These are phyloP conservation scores for Hofmannophila pseudospretella DNA, from an alignment of 2,888 invertebrate genomes.

Conservation along the genomic window DNA sequence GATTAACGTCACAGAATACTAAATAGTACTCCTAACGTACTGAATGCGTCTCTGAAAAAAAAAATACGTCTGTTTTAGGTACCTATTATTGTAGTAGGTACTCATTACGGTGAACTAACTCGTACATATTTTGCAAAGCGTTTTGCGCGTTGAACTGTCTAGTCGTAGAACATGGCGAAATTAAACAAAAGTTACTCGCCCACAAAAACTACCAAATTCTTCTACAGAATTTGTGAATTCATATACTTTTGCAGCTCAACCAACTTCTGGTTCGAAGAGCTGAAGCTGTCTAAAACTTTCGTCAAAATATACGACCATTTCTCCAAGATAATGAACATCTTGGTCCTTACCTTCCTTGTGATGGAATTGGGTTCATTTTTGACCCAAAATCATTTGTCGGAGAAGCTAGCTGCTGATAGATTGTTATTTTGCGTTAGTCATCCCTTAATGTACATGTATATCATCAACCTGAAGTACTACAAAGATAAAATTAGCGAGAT, in stretches of 20 bases:
- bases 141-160: no score
- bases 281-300: neutral
- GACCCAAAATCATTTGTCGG: slow-evolving; percentile 25
- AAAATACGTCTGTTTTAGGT: no score
- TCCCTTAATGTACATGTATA: no score
- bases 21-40: no score
- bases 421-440: no score
- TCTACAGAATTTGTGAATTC: neutral
- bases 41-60: no score
- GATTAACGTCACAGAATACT: no score
- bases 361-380: slow-evolving; percentile 15
- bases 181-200: neutral
- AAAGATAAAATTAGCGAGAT: slow-evolving; percentile 1
- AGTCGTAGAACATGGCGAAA: no score
- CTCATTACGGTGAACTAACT: no score
- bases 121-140: no score
- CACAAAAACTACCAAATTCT: neutral
- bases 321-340: neutral
- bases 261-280: slow-evolving; percentile 5
- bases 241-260: neutral
- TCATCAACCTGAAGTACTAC: no score
- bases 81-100: no score
- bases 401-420: slow-evolving; percentile 16
- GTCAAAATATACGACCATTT: slow-evolving; percentile 7
- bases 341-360: slow-evolving; percentile 6